A percentile compares a stretch with the other conserved stretches of the same genome.
These are phyloP conservation scores for Calliphora vicina DNA, from an alignment of 1,140 invertebrate genomes.

Conservation along the genomic window DNA sequence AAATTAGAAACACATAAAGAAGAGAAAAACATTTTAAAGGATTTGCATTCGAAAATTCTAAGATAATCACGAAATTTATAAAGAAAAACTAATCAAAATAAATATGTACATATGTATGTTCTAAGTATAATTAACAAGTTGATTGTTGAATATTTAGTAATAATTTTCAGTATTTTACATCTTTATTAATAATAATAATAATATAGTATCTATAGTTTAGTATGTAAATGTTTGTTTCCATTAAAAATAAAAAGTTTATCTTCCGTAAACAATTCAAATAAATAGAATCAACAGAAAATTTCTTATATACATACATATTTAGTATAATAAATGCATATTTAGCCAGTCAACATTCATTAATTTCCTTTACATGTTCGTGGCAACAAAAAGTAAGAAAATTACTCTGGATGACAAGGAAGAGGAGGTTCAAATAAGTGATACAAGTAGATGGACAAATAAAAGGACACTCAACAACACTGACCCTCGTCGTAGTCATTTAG, in stretches of 20 bases:
- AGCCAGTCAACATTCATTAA: slow-evolving; percentile 21
- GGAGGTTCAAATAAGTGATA: slow-evolving; percentile 5
- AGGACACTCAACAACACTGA: slow-evolving; percentile 11
- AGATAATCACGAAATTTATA: not conserved
- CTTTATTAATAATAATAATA: too few species aligned
- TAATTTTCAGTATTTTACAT: too few species aligned
- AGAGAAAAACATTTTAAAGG: not conserved
- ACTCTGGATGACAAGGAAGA: not conserved
- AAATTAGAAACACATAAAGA: not conserved
- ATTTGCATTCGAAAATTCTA: not conserved
- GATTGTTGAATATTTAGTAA: too few species aligned
- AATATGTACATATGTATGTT: too few species aligned
- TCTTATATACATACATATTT: too few species aligned
- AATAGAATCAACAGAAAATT: too few species aligned
- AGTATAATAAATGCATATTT: slow-evolving; percentile 10
- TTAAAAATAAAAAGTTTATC: too few species aligned
- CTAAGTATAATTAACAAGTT: too few species aligned
- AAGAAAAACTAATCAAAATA: too few species aligned
- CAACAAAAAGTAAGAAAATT: slow-evolving; percentile 2
- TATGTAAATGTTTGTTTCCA: too few species aligned
- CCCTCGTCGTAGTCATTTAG: slow-evolving; percentile 20
- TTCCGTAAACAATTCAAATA: too few species aligned
- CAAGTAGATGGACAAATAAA: not conserved
- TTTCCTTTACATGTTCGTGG: slow-evolving; percentile 5
- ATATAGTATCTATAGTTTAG: too few species aligned